Evolutionary conservation across 2,888 invertebrate genomes (phyloP).

Genomic region (Drosophila neutralis): DNA sequence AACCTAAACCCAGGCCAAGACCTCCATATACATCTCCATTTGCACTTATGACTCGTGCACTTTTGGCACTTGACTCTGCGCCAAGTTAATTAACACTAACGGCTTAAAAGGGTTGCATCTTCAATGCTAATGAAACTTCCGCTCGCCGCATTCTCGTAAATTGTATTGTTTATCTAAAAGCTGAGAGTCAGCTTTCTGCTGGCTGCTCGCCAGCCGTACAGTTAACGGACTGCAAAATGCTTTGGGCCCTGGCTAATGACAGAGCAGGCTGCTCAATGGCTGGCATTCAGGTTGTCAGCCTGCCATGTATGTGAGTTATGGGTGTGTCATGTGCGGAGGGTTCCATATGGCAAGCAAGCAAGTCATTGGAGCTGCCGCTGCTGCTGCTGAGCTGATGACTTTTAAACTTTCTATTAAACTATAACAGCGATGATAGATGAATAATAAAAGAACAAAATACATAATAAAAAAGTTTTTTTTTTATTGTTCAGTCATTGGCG

Average conservation of each 20-base stretch:
- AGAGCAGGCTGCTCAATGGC: slow-evolving; percentile 1
- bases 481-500: slow-evolving; percentile 57
- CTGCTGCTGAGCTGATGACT: slow-evolving; percentile 68
- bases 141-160: slow-evolving; percentile 61
- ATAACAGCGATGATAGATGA: slow-evolving; percentile 80
- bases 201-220: slow-evolving; percentile 51
- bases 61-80: slow-evolving; percentile 68
- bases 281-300: slow-evolving; percentile 23
- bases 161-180: slow-evolving; percentile 72
- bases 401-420: slow-evolving; percentile 80
- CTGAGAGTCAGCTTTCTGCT: slow-evolving; percentile 28
- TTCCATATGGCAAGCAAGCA: slow-evolving; percentile 65
- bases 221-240: slow-evolving; percentile 50
- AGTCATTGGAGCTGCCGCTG: slow-evolving; percentile 66
- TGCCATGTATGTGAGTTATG: slow-evolving; percentile 42
- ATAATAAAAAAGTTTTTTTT: slow-evolving; percentile 74
- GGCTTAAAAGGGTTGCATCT: slow-evolving; percentile 23
- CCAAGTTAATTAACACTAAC: slow-evolving; percentile 79
- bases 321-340: slow-evolving; percentile 34
- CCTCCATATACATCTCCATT: slow-evolving; percentile 12
- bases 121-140: slow-evolving; percentile 74
- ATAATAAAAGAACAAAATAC: slow-evolving; percentile 78
- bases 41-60: slow-evolving; percentile 35
- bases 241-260: slow-evolving; percentile 35
- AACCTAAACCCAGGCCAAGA: background rate